Evolutionary conservation across 2,113 vertebrate species (phyloP).

Genomic region (Percopsis transmontana): DNA sequence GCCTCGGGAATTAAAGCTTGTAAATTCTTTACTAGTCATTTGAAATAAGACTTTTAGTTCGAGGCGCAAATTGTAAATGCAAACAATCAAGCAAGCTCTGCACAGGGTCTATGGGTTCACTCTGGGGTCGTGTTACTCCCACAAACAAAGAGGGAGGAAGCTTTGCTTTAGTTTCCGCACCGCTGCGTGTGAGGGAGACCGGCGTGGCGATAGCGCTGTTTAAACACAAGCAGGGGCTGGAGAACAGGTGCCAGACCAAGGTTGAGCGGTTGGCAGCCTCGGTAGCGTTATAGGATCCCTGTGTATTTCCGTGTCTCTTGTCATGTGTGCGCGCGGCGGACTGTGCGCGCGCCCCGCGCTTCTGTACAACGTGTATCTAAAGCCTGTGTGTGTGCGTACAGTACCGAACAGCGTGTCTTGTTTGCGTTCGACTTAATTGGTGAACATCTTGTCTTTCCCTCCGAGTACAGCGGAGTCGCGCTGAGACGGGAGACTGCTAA

Average conservation of each 20-base stretch:
- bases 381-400: not conserved
- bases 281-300: not conserved
- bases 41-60: too few relatives aligned
- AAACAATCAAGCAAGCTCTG: too few relatives aligned
- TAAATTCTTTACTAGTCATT: too few relatives aligned
- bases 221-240: not conserved
- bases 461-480: slow-evolving; percentile 31
- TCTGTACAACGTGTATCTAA: not conserved
- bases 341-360: not conserved
- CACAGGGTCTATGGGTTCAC: not conserved
- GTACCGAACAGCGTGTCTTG: not conserved
- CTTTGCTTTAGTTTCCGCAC: not conserved
- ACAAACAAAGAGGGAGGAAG: slow-evolving; percentile 28
- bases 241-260: slow-evolving; percentile 4
- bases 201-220: not conserved
- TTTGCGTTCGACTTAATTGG: slow-evolving; percentile 7
- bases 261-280: not conserved
- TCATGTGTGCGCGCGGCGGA: not conserved
- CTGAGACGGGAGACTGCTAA: slow-evolving; percentile 49
- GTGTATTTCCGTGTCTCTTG: not conserved
- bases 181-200: not conserved
- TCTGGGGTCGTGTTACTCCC: slow-evolving; percentile 14
- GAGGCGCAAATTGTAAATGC: too few relatives aligned
- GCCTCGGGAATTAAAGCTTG: too few relatives aligned
- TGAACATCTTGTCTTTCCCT: slow-evolving; percentile 35